Evolutionary conservation across 2,797 vertebrate genomes (phyloP), one percentile per base, ranked within the genome.

Genomic region (Oreortyx pictus): DNA sequence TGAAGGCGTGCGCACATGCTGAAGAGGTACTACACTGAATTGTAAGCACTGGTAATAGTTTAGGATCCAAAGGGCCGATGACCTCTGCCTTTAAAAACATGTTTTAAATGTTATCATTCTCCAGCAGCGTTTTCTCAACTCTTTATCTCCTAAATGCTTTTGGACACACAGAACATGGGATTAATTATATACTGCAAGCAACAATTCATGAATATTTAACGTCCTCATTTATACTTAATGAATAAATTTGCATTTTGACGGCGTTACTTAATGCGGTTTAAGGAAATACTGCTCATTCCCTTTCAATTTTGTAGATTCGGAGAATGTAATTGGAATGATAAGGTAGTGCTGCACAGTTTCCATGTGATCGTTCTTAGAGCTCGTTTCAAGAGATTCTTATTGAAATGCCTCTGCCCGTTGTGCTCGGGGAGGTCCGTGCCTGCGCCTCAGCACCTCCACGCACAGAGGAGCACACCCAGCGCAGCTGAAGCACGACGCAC

Each of bases 161-260:
- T 97, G 97, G 97, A 98, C 97, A 97, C 94, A 96, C 92, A 97
- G 96, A 97, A 97, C 97, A 94, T 92, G 96, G 97, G 97, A 98
- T 98, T 98, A 98, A 98, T 98, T 97, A 98, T 96, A 97, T 94
- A 97, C 95, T 90, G 93, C 93, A 93, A 97, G 96, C 95, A 98
- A 98, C 97, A 97, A 96, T 97, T 97, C 98, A 98, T 98, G 97
- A 98, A 98, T 98, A 98, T 98, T 98, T 98, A 98, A 98, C 96
- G 96, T 57, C 66, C 94, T 98, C 97, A 98, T 98, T 97, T 98
- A 98, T 98, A 98, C 97, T 98, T 98, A 98, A 98, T 98, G 97
- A 98, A 98, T 97, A 98, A 97, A 98, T 98, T 98, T 98, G 97
- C 97, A 98, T 98, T 97, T 98, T 98, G 97, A 97, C 98, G 97